Evolutionary conservation across 2,888 invertebrate species (phyloP), one percentile per base, ranked within the genome.

Genomic region (Lepas anatifera): DNA sequence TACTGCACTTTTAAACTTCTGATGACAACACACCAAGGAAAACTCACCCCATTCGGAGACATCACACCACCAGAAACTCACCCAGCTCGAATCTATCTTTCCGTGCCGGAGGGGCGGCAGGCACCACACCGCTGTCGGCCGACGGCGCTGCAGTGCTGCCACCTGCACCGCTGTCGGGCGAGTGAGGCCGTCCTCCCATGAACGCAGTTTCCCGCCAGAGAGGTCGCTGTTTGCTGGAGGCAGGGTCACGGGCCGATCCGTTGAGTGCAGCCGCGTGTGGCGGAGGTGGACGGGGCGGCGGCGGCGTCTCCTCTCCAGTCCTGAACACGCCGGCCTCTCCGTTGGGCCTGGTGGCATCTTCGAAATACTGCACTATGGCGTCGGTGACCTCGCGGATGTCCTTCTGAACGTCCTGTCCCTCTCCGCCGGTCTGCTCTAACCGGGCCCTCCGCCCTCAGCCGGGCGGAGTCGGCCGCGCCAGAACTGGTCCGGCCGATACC

Each of bases 121-220:
- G n/a, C n/a, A n/a, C n/a, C n/a, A n/a, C n/a, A n/a, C n/a, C n/a
- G n/a, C n/a, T n/a, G n/a, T n/a, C 48, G 48, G 25, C 22, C 32
- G 70, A 69, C 73, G 25, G 64, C 29, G 39, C 39, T 35, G 64
- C 64, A 18, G 64, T 39, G 39, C 25, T 16, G 64, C 64, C 37
- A 37, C 39, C 64, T 64, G 16, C 35, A 6, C 18, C n/a, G 35
- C 6, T 37, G 32, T 11, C 32, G 37, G 35, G n/a, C 6, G 37
- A 37, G 0, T n/a, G 32, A 16, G 58, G 32, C 58, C 32, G 58
- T 7, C 7, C 39, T n/a, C 64, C 64, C 7, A 64, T 39, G 25
- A 64, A 64, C 39, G 64, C 37, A 2, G 64, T 64, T 16, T 64
- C 64, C 25, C 18, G 64, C 64, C 64, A 64, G 11, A 64, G 2